Base-by-base conservation (phyloP, 2,797 vertebrate genomes). In the Podarcis siculus region DNA sequence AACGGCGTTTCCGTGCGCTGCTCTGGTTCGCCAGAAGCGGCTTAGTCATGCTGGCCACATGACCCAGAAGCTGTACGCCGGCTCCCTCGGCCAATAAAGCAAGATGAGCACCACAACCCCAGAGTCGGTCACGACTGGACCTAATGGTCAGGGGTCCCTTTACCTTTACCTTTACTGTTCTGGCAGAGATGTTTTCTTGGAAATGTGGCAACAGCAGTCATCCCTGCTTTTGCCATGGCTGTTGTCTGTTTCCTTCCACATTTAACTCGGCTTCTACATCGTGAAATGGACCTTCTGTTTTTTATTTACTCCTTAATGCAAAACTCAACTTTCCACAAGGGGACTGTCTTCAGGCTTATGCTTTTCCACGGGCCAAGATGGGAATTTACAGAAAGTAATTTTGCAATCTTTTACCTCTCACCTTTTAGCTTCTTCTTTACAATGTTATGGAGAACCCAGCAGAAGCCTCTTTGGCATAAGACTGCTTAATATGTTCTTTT, bases 221-320 rank as follows among this genome's bases (percentile, higher is more conserved):
- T 67, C 80, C 55, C 80, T 69, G 72, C 13, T 35, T 67, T 17
- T 87, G 72, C 64, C 55, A 17, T 49, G 69, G 81, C 25, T 72
- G 49, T 55, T 25, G 45, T 37, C 69, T 84, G n/a, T 17, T 84
- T 61, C 75, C 30, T 66, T 73, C 55, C 39, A 64, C 55, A 76
- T 64, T 82, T 82, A 82, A 87, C n/a, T 69, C 30, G 42, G 30
- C n/a, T 83, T 83, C 80, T 83, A n/a, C 61, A 67, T 67, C 49
- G 15, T 73, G 25, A 86, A 80, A 86, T 30, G n/a, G 82, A 69
- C 72, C 4, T 39, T 77, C 72, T 83, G 80, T 37, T 87, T 87
- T 82, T 87, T 7, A 83, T 87, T 83, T 87, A 72, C 72, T 87
- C n/a, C 66, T 49, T 72, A 19, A 81, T 73, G 71, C 69, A 79